Evolutionary conservation across 2,797 vertebrate species (phyloP).

Genomic region (Poecilia picta): DNA sequence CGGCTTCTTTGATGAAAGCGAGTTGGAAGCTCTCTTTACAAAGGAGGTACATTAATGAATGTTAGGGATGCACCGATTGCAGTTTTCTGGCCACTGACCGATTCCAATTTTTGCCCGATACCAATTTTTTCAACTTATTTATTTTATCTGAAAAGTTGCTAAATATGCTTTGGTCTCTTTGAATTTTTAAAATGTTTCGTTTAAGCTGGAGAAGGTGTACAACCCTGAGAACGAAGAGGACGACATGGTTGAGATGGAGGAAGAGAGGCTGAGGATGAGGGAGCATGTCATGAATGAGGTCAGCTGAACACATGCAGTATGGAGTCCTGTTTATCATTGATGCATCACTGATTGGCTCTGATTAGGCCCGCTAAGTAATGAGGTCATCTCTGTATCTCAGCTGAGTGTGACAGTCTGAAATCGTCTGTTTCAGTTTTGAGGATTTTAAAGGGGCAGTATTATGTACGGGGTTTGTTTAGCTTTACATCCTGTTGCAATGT

Average conservation of each 20-base stretch:
- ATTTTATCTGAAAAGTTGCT: neutral
- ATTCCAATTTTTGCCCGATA: neutral
- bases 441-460: neutral
- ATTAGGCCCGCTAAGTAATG: constrained; percentile 1
- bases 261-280: constrained; percentile 92
- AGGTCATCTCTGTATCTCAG: neutral
- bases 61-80: neutral
- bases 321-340: neutral
- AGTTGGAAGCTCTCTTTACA: constrained; percentile 93
- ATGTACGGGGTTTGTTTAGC: too few species aligned
- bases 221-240: constrained; percentile 89
- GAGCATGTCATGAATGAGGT: constrained; percentile 96
- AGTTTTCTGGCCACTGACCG: neutral
- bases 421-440: neutral
- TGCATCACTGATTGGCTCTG: neutral
- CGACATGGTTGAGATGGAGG: constrained; percentile 95
- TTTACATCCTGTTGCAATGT: too few species aligned
- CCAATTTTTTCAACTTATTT: neutral
- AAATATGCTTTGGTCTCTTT: neutral
- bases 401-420: neutral
- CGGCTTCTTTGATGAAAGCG: constrained; percentile 90
- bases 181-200: constrained; percentile 9
- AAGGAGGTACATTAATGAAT: constrained; percentile 86
- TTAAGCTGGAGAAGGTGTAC: constrained; percentile 93
- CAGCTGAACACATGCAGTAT: neutral